Base-by-base conservation (phyloP, 2,888 invertebrate genomes). In the Doris montereyensis region DNA sequence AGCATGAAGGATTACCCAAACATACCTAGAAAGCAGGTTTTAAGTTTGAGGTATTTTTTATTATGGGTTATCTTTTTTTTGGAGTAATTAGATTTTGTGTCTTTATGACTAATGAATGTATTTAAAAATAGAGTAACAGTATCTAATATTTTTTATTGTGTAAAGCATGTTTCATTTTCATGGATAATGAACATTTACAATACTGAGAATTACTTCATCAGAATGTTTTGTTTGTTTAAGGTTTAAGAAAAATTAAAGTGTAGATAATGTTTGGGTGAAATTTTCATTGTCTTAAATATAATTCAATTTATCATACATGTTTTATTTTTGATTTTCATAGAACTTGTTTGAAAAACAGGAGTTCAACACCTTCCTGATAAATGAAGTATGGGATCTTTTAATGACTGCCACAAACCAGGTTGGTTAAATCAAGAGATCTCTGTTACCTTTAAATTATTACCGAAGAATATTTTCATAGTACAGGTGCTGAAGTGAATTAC, bases 11-110 rank as follows among this genome's bases (percentile, higher is more conserved):
- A 93, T 75, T 94, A 94, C 88, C 94, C 95, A 60, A 97, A 97
- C 89, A 95, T 97, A 84, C 97, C 97, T 2, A 93, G 96, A 28
- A 97, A 97, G 91, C 95, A 95, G 90, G 93, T 93, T n/a, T n/a
- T 0, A 97, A 96, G 89, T 97, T 97, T 86, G 86, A 91, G 89
- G 92, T 92, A 84, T 21, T 1, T 4, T 4, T 5, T 5, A 3
- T 35, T 35, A 34, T 1, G 73, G 24, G 21, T 57, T 26, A 35
- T 1, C 57, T n/a, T n/a, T n/a, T n/a, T n/a, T n/a, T n/a, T n/a
- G n/a, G n/a, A n/a, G n/a, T n/a, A n/a, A n/a, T n/a, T n/a, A n/a
- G n/a, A n/a, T n/a, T n/a, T n/a, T n/a, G n/a, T n/a, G n/a, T n/a
- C n/a, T n/a, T n/a, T n/a, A n/a, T n/a, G n/a, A n/a, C n/a, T n/a